Evolutionary conservation across 2,888 invertebrate genomes (phyloP).

Genomic region (Eupeodes luniger): DNA sequence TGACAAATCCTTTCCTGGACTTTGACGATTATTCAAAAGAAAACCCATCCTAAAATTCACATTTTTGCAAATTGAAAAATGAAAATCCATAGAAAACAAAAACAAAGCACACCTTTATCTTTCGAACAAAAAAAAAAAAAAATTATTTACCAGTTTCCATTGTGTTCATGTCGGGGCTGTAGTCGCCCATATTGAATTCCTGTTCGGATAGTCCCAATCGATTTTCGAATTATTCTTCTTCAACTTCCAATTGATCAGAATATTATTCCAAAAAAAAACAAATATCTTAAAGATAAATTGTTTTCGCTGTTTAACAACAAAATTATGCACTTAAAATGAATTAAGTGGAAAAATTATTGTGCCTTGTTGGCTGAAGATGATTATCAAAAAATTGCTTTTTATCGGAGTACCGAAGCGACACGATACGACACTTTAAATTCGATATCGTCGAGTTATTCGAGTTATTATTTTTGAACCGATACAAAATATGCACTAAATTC

Average conservation of each 20-base stretch:
- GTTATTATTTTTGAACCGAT: background rate
- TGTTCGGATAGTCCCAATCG: constrained; percentile 28
- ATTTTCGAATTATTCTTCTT: constrained; percentile 37
- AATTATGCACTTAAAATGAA: constrained; percentile 16
- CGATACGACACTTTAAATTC: background rate
- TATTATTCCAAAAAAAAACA: background rate
- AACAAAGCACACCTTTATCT: background rate
- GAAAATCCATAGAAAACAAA: background rate
- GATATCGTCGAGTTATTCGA: background rate
- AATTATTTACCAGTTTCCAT: constrained; percentile 82
- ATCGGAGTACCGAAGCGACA: background rate
- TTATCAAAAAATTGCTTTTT: constrained; percentile 8
- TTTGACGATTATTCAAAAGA: background rate
- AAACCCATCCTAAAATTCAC: constrained; percentile 1
- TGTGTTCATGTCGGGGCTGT: constrained; percentile 77
- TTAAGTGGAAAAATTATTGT: background rate
- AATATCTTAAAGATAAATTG: background rate
- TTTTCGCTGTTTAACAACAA: background rate
- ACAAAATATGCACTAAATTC: background rate
- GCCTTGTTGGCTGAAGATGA: background rate
- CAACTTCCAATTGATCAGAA: background rate
- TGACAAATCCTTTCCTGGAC: constrained; percentile 45
- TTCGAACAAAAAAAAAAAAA: constrained; percentile 71
- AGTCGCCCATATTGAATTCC: constrained; percentile 74
- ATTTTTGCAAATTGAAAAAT: background rate